These are phyloP conservation scores for Stenchaetothrips biformis DNA, from an alignment of 2,888 invertebrate genomes.

Conservation along the genomic window DNA sequence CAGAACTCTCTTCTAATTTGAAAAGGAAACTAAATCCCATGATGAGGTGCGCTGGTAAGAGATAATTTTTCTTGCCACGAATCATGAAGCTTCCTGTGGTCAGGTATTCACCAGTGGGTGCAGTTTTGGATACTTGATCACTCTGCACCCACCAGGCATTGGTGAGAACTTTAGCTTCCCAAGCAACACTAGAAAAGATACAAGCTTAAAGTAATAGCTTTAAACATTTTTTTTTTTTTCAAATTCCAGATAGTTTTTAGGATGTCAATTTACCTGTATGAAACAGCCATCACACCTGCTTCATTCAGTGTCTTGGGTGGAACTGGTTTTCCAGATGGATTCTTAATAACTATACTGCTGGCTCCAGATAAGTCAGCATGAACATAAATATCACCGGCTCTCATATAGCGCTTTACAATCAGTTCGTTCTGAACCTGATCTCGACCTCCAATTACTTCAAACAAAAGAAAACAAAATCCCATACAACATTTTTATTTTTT, in stretches of 20 bases:
- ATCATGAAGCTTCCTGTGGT: constrained; percentile 97
- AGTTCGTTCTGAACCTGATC: constrained; percentile 98
- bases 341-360: constrained; percentile 86
- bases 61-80: constrained; percentile 93
- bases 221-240: background rate
- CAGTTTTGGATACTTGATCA: constrained; percentile 94
- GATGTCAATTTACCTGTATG: constrained; percentile 60
- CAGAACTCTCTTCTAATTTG: constrained; percentile 82
- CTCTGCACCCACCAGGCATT: constrained; percentile 97
- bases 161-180: constrained; percentile 96
- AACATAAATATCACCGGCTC: constrained; percentile 83
- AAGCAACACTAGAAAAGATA: constrained; percentile 71
- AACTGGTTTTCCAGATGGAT: constrained; percentile 63
- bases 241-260: background rate
- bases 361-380: constrained; percentile 95
- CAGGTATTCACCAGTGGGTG: constrained; percentile 95
- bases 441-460: constrained; percentile 81
- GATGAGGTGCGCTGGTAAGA: constrained; percentile 85
- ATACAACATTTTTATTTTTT: background rate
- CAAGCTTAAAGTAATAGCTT: background rate
- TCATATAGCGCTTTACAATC: constrained; percentile 90
- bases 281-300: constrained; percentile 94
- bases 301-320: constrained; percentile 95
- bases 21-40: constrained; percentile 94
- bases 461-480: constrained; percentile 31